These are phyloP conservation scores for Poecilobothrus nobilitatus DNA, from an alignment of 2,888 invertebrate species.

Conservation along the genomic window DNA sequence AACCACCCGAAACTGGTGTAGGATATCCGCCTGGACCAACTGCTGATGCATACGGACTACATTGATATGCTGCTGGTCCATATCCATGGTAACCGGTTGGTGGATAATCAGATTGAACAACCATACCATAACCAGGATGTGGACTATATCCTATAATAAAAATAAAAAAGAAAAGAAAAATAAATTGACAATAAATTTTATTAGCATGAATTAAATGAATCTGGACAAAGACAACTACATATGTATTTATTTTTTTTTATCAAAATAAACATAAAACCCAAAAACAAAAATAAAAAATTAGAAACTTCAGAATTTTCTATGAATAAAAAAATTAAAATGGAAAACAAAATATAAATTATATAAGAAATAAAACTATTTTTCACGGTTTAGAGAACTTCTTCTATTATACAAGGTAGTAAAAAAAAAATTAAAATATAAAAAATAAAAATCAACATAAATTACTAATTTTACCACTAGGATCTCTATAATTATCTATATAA, in stretches of 20 bases:
- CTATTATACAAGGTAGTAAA: not conserved
- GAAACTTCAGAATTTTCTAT: not conserved
- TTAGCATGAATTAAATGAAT: not conserved
- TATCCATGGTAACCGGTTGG: slow-evolving; percentile 64
- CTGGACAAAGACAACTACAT: not conserved
- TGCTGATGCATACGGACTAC: slow-evolving; percentile 45
- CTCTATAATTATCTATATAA: slow-evolving; percentile 79
- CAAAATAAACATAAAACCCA: not conserved
- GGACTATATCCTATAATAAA: slow-evolving; percentile 66
- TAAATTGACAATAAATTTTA: not conserved
- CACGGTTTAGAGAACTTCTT: not conserved
- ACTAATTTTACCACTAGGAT: slow-evolving; percentile 62
- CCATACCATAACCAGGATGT: slow-evolving; percentile 76
- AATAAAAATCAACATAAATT: not conserved
- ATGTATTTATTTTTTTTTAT: not conserved
- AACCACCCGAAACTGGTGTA: slow-evolving; percentile 60
- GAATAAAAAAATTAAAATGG: no score
- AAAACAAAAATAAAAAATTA: slow-evolving; percentile 5
- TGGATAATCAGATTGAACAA: slow-evolving; percentile 72
- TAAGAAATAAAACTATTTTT: not conserved
- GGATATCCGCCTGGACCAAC: slow-evolving; percentile 52
- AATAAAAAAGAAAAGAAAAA: not conserved
- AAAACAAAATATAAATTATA: not conserved
- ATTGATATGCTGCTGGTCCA: slow-evolving; percentile 54
- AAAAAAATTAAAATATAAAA: not conserved